Percentiles rank a stretch among this genome's conserved stretches.
phyloP scores from a whole-genome alignment of 2,888 invertebrate species.

The Sycophila texana region DNA sequence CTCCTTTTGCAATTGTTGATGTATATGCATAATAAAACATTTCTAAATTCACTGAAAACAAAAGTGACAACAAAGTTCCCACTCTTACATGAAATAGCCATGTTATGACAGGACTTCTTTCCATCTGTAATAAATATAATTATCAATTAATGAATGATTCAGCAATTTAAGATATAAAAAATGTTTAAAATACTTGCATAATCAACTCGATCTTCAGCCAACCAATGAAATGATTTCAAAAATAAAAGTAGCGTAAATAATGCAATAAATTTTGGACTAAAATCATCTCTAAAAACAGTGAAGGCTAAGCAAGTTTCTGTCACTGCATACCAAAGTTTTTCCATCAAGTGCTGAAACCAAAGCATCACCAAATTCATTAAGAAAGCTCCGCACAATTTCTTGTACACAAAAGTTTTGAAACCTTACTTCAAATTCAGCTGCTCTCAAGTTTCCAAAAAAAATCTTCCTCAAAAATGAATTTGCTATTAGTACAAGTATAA shows the following conservation, averaged over 20 bases:
- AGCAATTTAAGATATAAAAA: conserved; percentile 15
- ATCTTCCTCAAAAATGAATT: conserved; percentile 94
- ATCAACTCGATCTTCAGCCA: conserved; percentile 99
- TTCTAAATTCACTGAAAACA: conserved; percentile 89
- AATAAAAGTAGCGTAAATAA: conserved; percentile 97
- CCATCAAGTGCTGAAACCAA: conserved; percentile 91
- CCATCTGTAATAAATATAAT: conserved; percentile 86
- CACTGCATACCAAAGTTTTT: conserved; percentile 99
- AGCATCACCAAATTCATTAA: conserved; percentile 16
- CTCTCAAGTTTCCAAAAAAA: conserved; percentile 95
- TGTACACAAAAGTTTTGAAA: conserved; percentile 37
- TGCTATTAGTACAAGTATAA: conserved; percentile 93
- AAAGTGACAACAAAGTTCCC: conserved; percentile 86
- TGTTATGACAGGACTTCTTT: conserved; percentile 97
- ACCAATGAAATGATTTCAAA: conserved; percentile 99
- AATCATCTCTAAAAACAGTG: conserved; percentile 98
- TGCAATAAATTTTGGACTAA: conserved; percentile 98
- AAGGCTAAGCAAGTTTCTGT: conserved; percentile 99
- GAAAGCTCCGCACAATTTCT: conserved; percentile 31
- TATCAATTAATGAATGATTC: conserved; percentile 9
- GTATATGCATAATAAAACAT: conserved; percentile 96
- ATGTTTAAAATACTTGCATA: conserved; percentile 84
- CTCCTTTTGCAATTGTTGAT: conserved; percentile 93
- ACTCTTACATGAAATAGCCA: conserved; percentile 96
- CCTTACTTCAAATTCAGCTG: conserved; percentile 95